These are phyloP conservation scores for Beris chalybata DNA, from an alignment of 2,888 invertebrate species.

Conservation along the genomic window DNA sequence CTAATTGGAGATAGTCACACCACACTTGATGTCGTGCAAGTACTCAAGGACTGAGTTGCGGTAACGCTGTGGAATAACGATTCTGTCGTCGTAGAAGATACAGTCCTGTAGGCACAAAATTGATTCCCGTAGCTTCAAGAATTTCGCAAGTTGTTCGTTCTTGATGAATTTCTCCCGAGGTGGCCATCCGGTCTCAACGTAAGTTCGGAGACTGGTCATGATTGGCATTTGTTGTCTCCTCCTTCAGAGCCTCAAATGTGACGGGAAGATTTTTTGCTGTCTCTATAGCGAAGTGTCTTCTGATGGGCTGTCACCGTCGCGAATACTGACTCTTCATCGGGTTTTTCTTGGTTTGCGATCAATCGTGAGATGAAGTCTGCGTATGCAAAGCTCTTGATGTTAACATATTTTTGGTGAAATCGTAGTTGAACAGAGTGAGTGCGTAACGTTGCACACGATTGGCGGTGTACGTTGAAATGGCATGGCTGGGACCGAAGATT, in stretches of 20 bases:
- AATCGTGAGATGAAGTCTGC: background rate
- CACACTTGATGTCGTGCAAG: background rate
- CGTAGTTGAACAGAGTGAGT: slow-evolving; percentile 40
- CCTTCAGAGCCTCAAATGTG: no score
- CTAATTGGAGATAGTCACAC: no score
- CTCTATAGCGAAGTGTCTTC: background rate
- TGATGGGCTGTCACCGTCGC: background rate
- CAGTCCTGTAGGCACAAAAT: background rate
- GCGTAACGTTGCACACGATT: slow-evolving; percentile 42
- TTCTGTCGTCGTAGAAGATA: background rate
- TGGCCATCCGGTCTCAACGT: background rate
- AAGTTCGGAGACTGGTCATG: slow-evolving; percentile 3
- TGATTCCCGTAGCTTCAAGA: background rate
- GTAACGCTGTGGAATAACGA: background rate
- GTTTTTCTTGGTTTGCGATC: background rate
- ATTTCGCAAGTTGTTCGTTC: background rate
- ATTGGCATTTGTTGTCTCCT: background rate
- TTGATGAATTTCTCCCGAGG: background rate
- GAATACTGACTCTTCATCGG: background rate
- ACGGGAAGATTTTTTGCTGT: background rate
- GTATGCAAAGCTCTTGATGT: background rate
- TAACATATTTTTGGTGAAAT: slow-evolving; percentile 32
- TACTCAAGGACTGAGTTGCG: background rate
- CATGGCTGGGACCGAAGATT: slow-evolving; percentile 46
- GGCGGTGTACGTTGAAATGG: slow-evolving; percentile 38